A percentile compares a stretch with the other conserved stretches of the same genome.
Evolutionary conservation across 1,140 invertebrate species (phyloP).

Genomic region (Cyclina sinensis): DNA sequence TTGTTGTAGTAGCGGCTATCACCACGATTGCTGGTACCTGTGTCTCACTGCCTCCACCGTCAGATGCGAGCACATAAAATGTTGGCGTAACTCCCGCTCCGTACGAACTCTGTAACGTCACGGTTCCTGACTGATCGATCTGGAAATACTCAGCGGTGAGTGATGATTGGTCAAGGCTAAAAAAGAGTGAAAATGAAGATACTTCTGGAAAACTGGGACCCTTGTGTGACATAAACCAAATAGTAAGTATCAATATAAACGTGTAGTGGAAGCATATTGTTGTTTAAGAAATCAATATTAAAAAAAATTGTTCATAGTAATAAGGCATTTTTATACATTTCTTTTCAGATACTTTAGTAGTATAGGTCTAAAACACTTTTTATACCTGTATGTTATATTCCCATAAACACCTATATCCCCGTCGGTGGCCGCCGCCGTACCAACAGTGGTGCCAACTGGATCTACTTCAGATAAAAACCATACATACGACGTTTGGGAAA

Average conservation of each 20-base stretch:
- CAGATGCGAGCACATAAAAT: neutral
- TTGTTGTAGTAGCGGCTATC: constrained; percentile 23
- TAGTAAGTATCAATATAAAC: too few species aligned
- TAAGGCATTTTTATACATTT: too few species aligned
- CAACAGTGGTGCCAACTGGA: constrained; percentile 37
- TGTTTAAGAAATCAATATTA: too few species aligned
- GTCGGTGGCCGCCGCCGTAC: constrained; percentile 53
- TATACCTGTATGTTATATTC: constrained; percentile 46
- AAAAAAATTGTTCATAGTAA: too few species aligned
- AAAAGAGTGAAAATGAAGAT: too few species aligned
- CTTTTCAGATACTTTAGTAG: too few species aligned
- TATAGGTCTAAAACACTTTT: neutral
- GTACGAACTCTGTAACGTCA: constrained; percentile 1
- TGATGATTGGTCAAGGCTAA: constrained; percentile 45
- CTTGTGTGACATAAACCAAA: too few species aligned
- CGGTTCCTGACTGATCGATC: neutral
- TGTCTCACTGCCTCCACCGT: constrained; percentile 9
- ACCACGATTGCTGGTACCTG: neutral
- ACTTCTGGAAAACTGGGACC: too few species aligned
- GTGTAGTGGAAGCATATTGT: too few species aligned
- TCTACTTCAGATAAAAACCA: constrained; percentile 2
- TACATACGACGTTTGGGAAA: constrained; percentile 21
- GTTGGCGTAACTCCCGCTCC: neutral
- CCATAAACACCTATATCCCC: constrained; percentile 59
- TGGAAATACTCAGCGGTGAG: constrained; percentile 22